phyloP scores from a whole-genome alignment of 1,140 invertebrate species.

The Cydia fagiglandana region DNA sequence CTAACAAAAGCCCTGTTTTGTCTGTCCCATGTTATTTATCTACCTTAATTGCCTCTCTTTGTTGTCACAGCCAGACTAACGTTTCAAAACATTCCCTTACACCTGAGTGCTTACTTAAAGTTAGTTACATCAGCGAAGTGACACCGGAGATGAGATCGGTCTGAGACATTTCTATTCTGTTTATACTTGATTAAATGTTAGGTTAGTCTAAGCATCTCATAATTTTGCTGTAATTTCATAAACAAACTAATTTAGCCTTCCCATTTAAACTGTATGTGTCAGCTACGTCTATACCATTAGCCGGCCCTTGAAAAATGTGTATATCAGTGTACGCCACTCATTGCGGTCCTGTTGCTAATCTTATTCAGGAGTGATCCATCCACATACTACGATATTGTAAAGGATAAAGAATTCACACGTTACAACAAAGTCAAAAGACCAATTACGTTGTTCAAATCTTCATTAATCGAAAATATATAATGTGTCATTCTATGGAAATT shows the following conservation, averaged over 20 bases:
- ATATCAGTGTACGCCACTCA: too few species aligned
- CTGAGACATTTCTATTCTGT: background rate
- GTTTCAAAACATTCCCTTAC: slow-evolving; percentile 3
- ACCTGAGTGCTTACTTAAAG: slow-evolving; percentile 1
- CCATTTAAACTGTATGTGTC: background rate
- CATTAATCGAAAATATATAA: too few species aligned
- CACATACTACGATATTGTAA: too few species aligned
- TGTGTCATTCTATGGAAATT: too few species aligned
- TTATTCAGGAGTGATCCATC: too few species aligned
- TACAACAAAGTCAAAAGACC: too few species aligned
- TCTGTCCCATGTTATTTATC: background rate
- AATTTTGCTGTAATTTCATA: background rate
- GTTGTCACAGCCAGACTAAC: slow-evolving; percentile 1
- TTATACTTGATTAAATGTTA: background rate
- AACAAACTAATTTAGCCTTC: background rate
- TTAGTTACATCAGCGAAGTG: slow-evolving; percentile 1
- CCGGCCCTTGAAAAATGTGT: too few species aligned
- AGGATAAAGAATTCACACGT: too few species aligned
- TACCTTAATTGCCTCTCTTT: slow-evolving; percentile 11
- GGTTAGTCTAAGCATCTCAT: background rate
- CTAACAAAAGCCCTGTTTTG: background rate
- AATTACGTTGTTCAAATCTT: background rate
- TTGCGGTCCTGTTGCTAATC: too few species aligned
- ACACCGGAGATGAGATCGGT: slow-evolving; percentile 1
- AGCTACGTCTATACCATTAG: too few species aligned